These are phyloP conservation scores for Struthidea cinerea DNA, from an alignment of 2,113 vertebrate genomes.

Conservation along the genomic window DNA sequence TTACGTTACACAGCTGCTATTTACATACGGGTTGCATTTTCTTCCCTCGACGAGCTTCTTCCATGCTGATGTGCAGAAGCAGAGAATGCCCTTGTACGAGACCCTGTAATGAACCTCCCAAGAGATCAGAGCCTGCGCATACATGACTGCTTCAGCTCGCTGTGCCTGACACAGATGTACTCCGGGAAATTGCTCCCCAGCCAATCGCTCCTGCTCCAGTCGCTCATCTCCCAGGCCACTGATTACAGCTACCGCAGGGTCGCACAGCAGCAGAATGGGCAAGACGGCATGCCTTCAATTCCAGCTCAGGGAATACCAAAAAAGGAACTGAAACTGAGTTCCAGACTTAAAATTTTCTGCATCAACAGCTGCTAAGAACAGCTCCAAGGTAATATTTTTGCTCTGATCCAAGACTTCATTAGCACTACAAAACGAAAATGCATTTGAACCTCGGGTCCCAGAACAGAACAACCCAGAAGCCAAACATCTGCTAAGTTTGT, in stretches of 20 bases:
- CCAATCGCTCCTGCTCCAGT: conserved; percentile 57
- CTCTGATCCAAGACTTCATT: background rate
- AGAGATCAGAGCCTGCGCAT: conserved; percentile 38
- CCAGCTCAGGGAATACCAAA: conserved; percentile 48
- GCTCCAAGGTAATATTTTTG: background rate
- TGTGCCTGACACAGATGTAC: conserved; percentile 55
- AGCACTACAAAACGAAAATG: background rate
- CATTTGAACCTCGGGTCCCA: background rate
- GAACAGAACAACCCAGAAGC: background rate
- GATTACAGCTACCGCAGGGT: conserved; percentile 4
- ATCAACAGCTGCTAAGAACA: background rate
- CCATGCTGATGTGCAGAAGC: conserved; percentile 56
- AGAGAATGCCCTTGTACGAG: conserved; percentile 43
- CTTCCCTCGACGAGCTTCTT: conserved; percentile 63
- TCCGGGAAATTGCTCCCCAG: conserved; percentile 53
- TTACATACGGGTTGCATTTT: conserved; percentile 74
- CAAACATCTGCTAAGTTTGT: background rate
- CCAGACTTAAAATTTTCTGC: conserved; percentile 1
- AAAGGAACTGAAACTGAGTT: conserved; percentile 29
- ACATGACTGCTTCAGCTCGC: conserved; percentile 63
- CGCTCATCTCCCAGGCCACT: conserved; percentile 62
- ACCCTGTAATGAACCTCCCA: conserved; percentile 13
- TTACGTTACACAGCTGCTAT: background rate
- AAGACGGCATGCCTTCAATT: background rate
- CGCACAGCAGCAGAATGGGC: background rate